Base-by-base conservation (phyloP, 2,888 invertebrate species). In the Rugalucina vietnamica region DNA sequence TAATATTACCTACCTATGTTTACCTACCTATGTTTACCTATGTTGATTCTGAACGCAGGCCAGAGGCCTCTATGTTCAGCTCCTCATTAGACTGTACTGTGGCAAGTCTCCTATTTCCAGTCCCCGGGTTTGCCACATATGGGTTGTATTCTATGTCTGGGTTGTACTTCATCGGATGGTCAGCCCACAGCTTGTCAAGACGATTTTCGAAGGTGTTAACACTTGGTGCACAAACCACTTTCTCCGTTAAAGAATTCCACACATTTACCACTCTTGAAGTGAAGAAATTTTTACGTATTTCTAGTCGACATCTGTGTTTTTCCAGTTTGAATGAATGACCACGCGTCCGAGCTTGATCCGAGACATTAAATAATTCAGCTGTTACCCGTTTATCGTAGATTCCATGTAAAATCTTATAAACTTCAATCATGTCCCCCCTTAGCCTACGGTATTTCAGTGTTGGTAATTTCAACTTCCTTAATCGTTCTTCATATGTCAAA, bases 391-490 rank as follows among this genome's bases (percentile, higher is more conserved):
- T 18, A 65, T 72, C 72, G 21, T 72, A 72, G 10, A 72, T 21
- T 43, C 43, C 43, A 43, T 39, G 2, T 29, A 72, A 39, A 27
- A 72, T 72, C 29, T 72, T 72, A 72, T 72, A 72, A 49, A 72
- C 43, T 60, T 77, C 57, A 18, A 83, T 76, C 76, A 79, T 76
- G 39, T 79, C 83, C 32, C 70, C 79, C 10, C 82, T 34, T n/a
- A 54, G 10, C 21, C 82, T 36, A 14, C 82, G 39, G n/a, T 79
- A 76, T 24, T 32, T 24, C 50, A 83, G 29, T 24, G 70, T 71
- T 36, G 75, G 82, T 32, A 83, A 50, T 39, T 43, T 43, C 39
- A 83, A 57, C 18, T 24, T 29, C 43, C 24, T 49, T 34, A 82
- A 69, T 34, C 73, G 57, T n/a, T 78, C 29, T 69, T 82, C 78